Conservation (phyloP, 1,140 invertebrate genomes). For the Myzus persicae region DNA sequence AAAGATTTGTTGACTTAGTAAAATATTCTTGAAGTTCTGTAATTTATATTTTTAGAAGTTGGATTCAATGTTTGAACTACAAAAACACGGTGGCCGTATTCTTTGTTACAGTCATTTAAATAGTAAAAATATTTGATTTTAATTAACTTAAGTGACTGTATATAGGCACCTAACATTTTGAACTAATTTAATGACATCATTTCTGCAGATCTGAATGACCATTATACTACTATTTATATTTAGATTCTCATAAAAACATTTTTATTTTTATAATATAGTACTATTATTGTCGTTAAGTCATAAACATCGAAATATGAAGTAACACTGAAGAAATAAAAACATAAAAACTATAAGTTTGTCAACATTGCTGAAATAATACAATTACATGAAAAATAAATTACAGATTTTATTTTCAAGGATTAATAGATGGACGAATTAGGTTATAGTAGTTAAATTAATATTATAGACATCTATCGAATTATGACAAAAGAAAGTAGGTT, state of each 20-base stretch:
- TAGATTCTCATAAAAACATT: background rate
- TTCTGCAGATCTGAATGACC: background rate
- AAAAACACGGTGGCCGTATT: background rate
- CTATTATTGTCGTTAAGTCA: background rate
- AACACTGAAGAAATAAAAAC: background rate
- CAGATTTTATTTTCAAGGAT: background rate
- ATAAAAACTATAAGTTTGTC: background rate
- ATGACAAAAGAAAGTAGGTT: slow-evolving; percentile 9
- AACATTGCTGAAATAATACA: background rate
- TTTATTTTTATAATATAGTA: background rate
- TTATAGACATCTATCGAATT: background rate
- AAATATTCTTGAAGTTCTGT: background rate
- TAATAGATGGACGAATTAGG: background rate
- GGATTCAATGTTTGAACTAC: background rate
- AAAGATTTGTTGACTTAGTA: background rate
- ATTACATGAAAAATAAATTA: slow-evolving; percentile 3
- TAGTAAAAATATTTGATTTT: background rate
- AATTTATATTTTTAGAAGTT: background rate
- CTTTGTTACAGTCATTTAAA: background rate
- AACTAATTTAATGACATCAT: background rate
- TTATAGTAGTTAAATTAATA: slow-evolving; percentile 20
- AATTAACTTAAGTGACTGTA: background rate
- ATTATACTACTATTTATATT: background rate
- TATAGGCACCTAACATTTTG: background rate
- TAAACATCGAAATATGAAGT: background rate